A percentile compares a stretch with the other conserved stretches of the same genome.
phyloP scores from a whole-genome alignment of 2,113 vertebrate species.

The Phyllopteryx taeniolatus region DNA sequence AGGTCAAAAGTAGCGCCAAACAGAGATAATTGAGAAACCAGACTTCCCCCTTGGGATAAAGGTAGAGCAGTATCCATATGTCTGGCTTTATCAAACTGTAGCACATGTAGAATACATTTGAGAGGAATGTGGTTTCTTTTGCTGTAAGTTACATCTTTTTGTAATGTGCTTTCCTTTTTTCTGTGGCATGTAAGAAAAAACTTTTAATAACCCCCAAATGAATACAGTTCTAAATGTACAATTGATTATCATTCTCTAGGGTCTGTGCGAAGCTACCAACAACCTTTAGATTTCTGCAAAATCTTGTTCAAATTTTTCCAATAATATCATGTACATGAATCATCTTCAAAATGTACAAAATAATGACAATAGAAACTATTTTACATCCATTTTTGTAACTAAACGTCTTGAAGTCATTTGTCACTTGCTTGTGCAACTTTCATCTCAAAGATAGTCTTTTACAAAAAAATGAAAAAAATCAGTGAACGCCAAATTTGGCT shows the following conservation, averaged over 20 bases:
- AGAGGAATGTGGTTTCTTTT: neutral
- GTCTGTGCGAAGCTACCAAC: neutral
- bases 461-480: neutral
- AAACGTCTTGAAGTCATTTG: too few relatives aligned
- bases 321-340: neutral
- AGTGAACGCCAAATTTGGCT: neutral
- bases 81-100: slow-evolving; percentile 30
- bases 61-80: slow-evolving; percentile 52
- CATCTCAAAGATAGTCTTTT: neutral
- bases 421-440: neutral
- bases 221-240: neutral
- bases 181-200: neutral
- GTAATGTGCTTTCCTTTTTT: neutral
- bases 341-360: neutral
- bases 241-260: too few relatives aligned
- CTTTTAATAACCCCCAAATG: neutral
- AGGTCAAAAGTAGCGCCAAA: slow-evolving; percentile 64
- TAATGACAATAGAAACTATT: neutral
- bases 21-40: slow-evolving; percentile 64
- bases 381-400: too few relatives aligned
- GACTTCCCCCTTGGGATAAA: slow-evolving; percentile 43
- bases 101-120: neutral
- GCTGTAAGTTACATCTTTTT: neutral
- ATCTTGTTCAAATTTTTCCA: neutral
- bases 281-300: neutral